Base-by-base conservation (phyloP, 1,140 invertebrate genomes). In the Macrobrachium rosenbergii region DNA sequence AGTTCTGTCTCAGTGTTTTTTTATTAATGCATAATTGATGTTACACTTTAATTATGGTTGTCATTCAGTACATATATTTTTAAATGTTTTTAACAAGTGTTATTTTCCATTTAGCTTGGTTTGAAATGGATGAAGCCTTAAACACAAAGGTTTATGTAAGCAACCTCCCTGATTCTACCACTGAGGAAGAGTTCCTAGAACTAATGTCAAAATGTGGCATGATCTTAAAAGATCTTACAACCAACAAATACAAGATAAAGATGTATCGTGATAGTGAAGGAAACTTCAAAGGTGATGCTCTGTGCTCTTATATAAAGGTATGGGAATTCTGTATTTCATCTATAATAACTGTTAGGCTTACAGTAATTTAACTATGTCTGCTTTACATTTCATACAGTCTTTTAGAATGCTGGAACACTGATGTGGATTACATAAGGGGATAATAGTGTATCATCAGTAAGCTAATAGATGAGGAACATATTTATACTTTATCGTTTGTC, bases 61-160 rank as follows among this genome's bases (percentile, higher is more conserved):
- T 52, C 52, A 52, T 52, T 52, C 7, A 52, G 0, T 10, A 52
- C 12, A 5, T 52, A 52, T 52, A 10, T 52, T 10, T 8, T 52
- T 0, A 52, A 52, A 52, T 52, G 0, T 52, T 52, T 52, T 64
- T 67, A 67, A 59, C 79, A 62, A 59, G 82, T 19, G 28, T 83
- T n/a, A 19, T 43, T 21, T 43, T 6, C 37, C 75, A 28, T 16
- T 62, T 63, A 91, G 94, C 95, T 85, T 99, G 99, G 99, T 99
- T 99, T 93, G 96, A 99, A 72, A 92, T 98, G 19, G 95, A 98
- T 90, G 96, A 98, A 77, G 94, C 95, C n/a, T 95, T 96, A 90
- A 99, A 99, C 90, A 98, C 97, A 2, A 98, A 99, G 92, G 98
- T 99, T 2, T 99, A 99, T 93, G 97, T 99, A 2, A 95, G 95